These are phyloP conservation scores for Mobula birostris DNA, from an alignment of 2,113 vertebrate genomes.

Conservation along the genomic window DNA sequence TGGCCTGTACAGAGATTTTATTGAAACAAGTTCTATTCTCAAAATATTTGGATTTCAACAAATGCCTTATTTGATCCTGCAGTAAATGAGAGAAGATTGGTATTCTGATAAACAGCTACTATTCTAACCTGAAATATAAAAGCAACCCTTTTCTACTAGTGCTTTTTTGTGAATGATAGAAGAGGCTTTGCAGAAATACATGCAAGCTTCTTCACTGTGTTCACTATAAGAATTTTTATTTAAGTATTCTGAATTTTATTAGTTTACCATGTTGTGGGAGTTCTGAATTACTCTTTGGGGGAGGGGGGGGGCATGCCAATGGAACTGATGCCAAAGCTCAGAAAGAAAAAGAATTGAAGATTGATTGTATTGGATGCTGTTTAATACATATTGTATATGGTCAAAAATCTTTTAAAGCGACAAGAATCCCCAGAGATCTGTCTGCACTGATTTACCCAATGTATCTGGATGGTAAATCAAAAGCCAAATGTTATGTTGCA, in stretches of 20 bases:
- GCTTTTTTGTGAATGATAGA: background rate
- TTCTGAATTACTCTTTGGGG: background rate
- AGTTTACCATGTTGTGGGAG: background rate
- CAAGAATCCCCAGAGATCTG: background rate
- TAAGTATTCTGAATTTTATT: slow-evolving; percentile 3
- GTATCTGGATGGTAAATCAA: background rate
- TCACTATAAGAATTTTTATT: background rate
- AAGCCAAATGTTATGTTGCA: background rate
- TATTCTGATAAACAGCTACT: background rate
- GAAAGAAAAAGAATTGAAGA: background rate
- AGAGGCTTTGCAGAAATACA: background rate
- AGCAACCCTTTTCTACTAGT: background rate
- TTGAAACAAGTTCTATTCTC: slow-evolving; percentile 18
- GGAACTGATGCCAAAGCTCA: background rate
- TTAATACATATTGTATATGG: background rate
- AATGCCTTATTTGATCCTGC: background rate
- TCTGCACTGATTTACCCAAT: background rate
- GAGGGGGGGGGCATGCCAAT: background rate
- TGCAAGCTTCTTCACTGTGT: background rate
- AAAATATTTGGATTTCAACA: slow-evolving; percentile 1
- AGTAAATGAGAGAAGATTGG: background rate
- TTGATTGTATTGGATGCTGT: slow-evolving; percentile 8
- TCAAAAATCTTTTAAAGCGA: background rate
- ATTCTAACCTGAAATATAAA: background rate
- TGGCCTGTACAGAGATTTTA: background rate